Conservation (phyloP, 2,888 invertebrate species). For the Villa cingulata region DNA sequence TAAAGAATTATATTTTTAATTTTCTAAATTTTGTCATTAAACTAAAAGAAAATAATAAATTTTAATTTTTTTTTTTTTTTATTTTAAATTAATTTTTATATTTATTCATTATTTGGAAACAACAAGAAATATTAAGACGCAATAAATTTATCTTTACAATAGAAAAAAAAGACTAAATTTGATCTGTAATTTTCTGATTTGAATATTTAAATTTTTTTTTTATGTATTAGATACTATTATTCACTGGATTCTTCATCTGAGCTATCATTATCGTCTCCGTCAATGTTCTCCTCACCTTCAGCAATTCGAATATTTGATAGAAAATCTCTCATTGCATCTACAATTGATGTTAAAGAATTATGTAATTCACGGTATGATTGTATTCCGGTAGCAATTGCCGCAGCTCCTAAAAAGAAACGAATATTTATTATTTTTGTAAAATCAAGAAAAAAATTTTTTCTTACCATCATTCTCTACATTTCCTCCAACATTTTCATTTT, state of each 20-base stretch:
- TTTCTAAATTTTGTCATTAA: too few relatives aligned
- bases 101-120: too few relatives aligned
- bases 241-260: slow-evolving; percentile 5
- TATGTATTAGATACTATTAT: background rate
- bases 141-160: too few relatives aligned
- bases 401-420: too few relatives aligned
- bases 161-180: background rate
- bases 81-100: too few relatives aligned
- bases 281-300: slow-evolving; percentile 40
- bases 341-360: slow-evolving; percentile 49
- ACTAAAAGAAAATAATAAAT: too few relatives aligned
- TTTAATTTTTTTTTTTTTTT: too few relatives aligned
- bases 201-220: too few relatives aligned
- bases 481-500: slow-evolving; percentile 10
- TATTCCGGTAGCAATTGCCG: slow-evolving; percentile 12
- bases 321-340: slow-evolving; percentile 60
- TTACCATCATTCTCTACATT: slow-evolving; percentile 15
- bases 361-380: slow-evolving; percentile 37
- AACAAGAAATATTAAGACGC: too few relatives aligned
- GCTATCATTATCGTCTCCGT: slow-evolving; percentile 3
- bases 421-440: too few relatives aligned
- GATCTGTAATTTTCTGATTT: too few relatives aligned
- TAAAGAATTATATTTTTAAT: too few relatives aligned
- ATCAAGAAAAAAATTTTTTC: slow-evolving; percentile 18
- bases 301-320: slow-evolving; percentile 49